phyloP scores from a whole-genome alignment of 2,797 vertebrate genomes.

The Arnoldichthys spilopterus region DNA sequence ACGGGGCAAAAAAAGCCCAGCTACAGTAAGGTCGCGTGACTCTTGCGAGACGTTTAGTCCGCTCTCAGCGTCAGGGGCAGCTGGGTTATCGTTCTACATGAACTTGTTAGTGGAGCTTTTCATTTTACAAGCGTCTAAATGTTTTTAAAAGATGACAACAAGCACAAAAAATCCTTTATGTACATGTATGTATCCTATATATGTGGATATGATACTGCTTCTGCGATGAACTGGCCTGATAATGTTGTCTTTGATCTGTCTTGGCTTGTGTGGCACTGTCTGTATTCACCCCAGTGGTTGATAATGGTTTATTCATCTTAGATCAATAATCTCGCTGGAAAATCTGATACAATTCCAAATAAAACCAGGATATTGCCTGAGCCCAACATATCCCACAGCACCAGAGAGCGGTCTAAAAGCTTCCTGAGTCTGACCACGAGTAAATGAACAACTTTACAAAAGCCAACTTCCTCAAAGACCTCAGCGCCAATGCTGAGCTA shows the following conservation, averaged over 20 bases:
- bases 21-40: background rate
- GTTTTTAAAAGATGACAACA: too few relatives aligned
- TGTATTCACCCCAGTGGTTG: background rate
- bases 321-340: background rate
- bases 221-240: too few relatives aligned
- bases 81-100: background rate
- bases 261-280: background rate
- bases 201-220: too few relatives aligned
- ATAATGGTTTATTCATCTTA: conserved; percentile 1
- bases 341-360: background rate
- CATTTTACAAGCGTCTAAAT: too few relatives aligned
- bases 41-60: background rate
- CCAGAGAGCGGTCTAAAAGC: background rate
- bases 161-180: background rate
- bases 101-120: background rate
- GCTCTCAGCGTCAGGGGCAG: background rate
- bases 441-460: too few relatives aligned
- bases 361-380: background rate
- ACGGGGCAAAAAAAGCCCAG: background rate
- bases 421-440: too few relatives aligned
- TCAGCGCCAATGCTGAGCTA: too few relatives aligned
- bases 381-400: background rate
- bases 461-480: too few relatives aligned
- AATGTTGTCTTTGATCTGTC: background rate
- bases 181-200: background rate